Conservation (phyloP, 2,888 invertebrate species). For the Diloba caeruleocephala region DNA sequence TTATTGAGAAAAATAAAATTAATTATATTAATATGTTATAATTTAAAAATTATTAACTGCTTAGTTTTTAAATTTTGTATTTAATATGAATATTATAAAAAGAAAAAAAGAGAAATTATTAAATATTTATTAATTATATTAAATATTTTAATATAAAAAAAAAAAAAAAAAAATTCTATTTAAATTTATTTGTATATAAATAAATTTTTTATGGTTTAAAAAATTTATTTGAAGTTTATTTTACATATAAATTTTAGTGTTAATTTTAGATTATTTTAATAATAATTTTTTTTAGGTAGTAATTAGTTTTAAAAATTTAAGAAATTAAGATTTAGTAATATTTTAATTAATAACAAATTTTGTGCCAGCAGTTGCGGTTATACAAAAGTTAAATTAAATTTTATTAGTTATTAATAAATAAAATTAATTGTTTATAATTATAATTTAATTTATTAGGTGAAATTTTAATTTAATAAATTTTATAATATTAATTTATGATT, state of each 20-base stretch:
- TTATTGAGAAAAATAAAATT: slow-evolving; percentile 53
- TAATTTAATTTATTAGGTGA: slow-evolving; percentile 87
- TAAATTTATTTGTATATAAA: slow-evolving; percentile 60
- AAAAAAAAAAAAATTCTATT: slow-evolving; percentile 77
- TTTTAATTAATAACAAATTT: slow-evolving; percentile 89
- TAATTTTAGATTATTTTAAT: slow-evolving; percentile 76
- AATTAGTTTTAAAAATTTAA: slow-evolving; percentile 89
- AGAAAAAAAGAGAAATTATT: slow-evolving; percentile 51
- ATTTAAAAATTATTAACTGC: slow-evolving; percentile 53
- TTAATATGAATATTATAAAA: slow-evolving; percentile 59
- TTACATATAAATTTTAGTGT: slow-evolving; percentile 88
- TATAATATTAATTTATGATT: slow-evolving; percentile 67
- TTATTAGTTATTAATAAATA: slow-evolving; percentile 80
- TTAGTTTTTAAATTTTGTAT: slow-evolving; percentile 41
- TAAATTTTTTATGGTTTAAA: slow-evolving; percentile 85
- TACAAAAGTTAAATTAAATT: slow-evolving; percentile 89
- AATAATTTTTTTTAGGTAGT: slow-evolving; percentile 70
- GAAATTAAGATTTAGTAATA: slow-evolving; percentile 90
- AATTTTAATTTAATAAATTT: slow-evolving; percentile 87
- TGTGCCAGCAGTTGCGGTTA: slow-evolving; percentile 93
- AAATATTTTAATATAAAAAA: slow-evolving; percentile 61
- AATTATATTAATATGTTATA: slow-evolving; percentile 51
- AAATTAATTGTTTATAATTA: slow-evolving; percentile 67
- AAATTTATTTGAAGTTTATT: slow-evolving; percentile 85
- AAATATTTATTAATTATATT: slow-evolving; percentile 56